Evolutionary conservation across 1,140 invertebrate species (phyloP).

Genomic region (Penaeus indicus): DNA sequence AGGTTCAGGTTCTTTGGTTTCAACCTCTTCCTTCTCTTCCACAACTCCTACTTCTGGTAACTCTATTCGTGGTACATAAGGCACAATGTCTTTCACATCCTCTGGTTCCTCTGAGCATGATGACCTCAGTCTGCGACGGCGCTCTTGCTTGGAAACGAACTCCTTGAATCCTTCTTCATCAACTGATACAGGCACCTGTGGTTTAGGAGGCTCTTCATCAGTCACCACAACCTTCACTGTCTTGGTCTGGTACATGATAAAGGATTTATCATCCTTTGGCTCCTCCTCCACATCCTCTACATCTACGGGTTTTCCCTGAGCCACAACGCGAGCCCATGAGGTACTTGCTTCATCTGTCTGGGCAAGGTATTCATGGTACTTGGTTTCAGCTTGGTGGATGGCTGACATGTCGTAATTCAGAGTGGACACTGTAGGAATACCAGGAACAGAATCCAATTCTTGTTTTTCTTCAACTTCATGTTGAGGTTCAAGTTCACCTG

Average conservation of each 20-base stretch:
- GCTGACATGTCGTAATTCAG: constrained; percentile 37
- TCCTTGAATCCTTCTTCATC: constrained; percentile 66
- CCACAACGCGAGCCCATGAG: constrained; percentile 55
- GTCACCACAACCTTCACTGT: constrained; percentile 64
- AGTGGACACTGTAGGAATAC: background rate
- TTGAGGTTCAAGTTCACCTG: too few relatives aligned
- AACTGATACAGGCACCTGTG: constrained; percentile 34
- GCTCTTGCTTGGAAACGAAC: constrained; percentile 64
- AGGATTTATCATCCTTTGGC: constrained; percentile 46
- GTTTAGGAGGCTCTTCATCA: constrained; percentile 55
- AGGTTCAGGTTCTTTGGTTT: constrained; percentile 28
- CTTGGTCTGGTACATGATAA: constrained; percentile 59
- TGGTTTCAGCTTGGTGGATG: constrained; percentile 37
- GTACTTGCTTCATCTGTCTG: constrained; percentile 9
- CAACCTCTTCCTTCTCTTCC: constrained; percentile 41
- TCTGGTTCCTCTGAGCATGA: constrained; percentile 66
- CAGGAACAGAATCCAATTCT: background rate
- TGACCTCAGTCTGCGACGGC: constrained; percentile 65
- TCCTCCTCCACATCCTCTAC: constrained; percentile 40
- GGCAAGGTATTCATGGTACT: constrained; percentile 47
- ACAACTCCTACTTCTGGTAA: constrained; percentile 63
- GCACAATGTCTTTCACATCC: constrained; percentile 63
- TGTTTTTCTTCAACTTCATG: background rate
- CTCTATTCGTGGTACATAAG: constrained; percentile 60
- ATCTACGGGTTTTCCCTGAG: constrained; percentile 50